These are phyloP conservation scores for Eulithis prunata DNA, from an alignment of 2,888 invertebrate genomes.

Conservation along the genomic window DNA sequence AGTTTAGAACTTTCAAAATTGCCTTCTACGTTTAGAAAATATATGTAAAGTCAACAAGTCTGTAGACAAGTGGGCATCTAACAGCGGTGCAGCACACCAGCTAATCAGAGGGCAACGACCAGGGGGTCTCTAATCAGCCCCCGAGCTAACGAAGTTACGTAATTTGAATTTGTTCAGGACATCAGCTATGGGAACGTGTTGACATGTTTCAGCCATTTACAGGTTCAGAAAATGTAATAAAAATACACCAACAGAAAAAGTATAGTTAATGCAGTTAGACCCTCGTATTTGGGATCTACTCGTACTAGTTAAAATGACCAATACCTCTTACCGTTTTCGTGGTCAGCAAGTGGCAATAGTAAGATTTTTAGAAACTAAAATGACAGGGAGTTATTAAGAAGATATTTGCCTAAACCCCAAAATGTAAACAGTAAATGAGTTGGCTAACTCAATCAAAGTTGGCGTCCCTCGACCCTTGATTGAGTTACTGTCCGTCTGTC, in stretches of 20 bases:
- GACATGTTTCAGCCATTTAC: conserved; percentile 2
- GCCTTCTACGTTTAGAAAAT: too few species aligned
- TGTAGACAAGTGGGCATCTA: conserved; percentile 15
- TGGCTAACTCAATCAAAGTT: conserved; percentile 35
- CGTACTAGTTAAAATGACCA: too few species aligned
- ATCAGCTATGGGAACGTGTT: conserved; percentile 16
- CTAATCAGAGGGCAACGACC: conserved; percentile 38
- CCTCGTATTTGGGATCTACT: too few species aligned
- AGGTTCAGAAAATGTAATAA: too few species aligned
- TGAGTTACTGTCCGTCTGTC: conserved; percentile 61
- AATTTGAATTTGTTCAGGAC: conserved; percentile 41
- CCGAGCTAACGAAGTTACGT: conserved; percentile 38
- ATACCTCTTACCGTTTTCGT: too few species aligned
- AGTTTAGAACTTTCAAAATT: too few species aligned
- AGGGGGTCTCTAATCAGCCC: conserved; percentile 38
- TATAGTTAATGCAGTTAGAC: too few species aligned
- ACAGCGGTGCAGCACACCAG: conserved; percentile 8
- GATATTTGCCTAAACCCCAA: conserved; percentile 3
- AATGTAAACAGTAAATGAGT: conserved; percentile 27
- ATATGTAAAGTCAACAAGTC: neutral
- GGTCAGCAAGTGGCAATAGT: too few species aligned
- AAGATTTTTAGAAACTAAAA: too few species aligned
- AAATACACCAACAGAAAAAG: too few species aligned
- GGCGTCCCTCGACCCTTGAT: conserved; percentile 48
- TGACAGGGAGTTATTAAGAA: too few species aligned